A percentile compares a stretch with the other conserved stretches of the same genome.
Evolutionary conservation across 2,113 vertebrate species (phyloP).

Genomic region (Callaeas wilsoni): DNA sequence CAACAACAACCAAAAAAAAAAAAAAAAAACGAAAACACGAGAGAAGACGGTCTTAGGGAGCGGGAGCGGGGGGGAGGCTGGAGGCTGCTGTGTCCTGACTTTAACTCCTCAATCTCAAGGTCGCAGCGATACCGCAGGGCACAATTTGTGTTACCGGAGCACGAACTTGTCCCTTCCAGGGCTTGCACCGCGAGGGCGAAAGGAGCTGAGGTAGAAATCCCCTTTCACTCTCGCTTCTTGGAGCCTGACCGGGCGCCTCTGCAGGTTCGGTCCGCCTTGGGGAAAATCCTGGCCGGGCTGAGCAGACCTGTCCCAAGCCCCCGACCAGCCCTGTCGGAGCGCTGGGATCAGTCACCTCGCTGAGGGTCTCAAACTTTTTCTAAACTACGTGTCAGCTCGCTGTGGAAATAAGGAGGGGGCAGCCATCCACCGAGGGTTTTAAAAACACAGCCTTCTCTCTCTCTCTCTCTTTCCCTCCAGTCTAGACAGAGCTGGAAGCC

Average conservation of each 20-base stretch:
- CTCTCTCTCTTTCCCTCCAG: background rate
- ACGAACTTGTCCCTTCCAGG: background rate
- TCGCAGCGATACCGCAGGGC: background rate
- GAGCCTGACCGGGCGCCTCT: background rate
- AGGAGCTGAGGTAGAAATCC: background rate
- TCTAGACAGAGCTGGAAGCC: conserved; percentile 1
- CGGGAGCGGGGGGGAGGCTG: background rate
- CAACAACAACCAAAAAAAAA: background rate
- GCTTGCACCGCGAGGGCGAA: background rate
- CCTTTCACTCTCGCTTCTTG: background rate
- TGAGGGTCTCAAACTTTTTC: background rate
- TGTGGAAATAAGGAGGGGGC: background rate
- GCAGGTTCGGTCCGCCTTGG: background rate
- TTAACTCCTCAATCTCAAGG: conserved; percentile 23
- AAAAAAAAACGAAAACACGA: background rate
- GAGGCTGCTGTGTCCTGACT: background rate
- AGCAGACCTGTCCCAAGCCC: background rate
- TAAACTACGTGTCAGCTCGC: background rate
- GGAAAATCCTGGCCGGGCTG: background rate
- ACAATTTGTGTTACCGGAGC: background rate
- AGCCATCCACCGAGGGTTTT: background rate
- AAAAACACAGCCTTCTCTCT: background rate
- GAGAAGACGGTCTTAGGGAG: background rate
- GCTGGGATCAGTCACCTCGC: background rate
- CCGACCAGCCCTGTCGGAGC: background rate